Base-by-base conservation (phyloP, 2,888 invertebrate species). In the Nemurella pictetii region DNA sequence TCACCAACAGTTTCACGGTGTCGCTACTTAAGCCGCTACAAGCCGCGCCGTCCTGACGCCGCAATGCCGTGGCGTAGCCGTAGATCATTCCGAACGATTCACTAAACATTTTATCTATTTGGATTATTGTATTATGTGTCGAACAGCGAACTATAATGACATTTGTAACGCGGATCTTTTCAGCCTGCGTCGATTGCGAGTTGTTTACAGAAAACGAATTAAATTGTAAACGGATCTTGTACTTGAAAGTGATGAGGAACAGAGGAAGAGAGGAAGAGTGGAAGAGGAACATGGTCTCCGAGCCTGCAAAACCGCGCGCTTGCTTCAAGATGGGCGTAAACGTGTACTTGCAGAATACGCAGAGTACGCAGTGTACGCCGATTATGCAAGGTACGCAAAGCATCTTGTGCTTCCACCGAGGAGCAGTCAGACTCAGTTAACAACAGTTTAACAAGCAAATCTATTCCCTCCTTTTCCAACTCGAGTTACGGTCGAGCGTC, bases 11-110 rank as follows among this genome's bases (percentile, higher is more conserved):
- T 87, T 86, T 80, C 88, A 87, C 84, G 87, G 87, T 29, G 93
- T 93, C 92, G 92, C 91, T 89, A 92, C 91, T 89, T 92, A 92
- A 91, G 90, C 89, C 77, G 75, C 80, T 27, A 73, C 74, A 74
- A 80, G 73, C 75, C 83, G n/a, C n/a, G n/a, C n/a, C n/a, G n/a
- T n/a, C n/a, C n/a, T 55, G 84, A 86, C 87, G 87, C 87, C 88
- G 88, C 85, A 87, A 87, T 86, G 87, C 88, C 85, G 32, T 29
- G 29, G 55, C 83, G 27, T 27, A 81, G 80, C n/a, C n/a, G n/a
- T n/a, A 35, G 32, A 81, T 35, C 27, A 29, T 78, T 78, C 28
- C 78, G 27, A 78, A 30, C 5, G 78, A n/a, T 29, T 25, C 25
- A 55, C 9, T 20, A 55, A 55, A 55, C 55, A 55, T 55, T 55